Base-by-base conservation (phyloP, 2,888 invertebrate species). In the Atrina japonica region DNA sequence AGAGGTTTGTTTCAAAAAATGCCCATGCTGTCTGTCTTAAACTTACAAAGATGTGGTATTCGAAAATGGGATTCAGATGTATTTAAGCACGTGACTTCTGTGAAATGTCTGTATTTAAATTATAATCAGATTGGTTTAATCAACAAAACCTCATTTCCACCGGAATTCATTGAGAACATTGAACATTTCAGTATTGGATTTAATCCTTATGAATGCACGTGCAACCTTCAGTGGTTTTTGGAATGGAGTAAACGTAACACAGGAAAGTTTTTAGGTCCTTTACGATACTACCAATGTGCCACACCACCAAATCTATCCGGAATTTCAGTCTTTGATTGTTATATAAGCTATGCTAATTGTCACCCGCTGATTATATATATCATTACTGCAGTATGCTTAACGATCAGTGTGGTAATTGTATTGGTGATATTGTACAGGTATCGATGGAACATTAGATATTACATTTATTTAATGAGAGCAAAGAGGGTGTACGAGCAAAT, bases 161-260 rank as follows among this genome's bases (percentile, higher is more conserved):
- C 5, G 21, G 43, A 63, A 7, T 35, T 73, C 5, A 18, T 55
- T 0, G 27, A 59, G 6, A 27, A 43, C 14, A 58, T 77, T 0
- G 40, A 66, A 41, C 92, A 91, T 66, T 71, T 94, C 0, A 92
- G 92, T 0, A 60, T 94, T 0, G 91, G 92, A 0, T 91, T 91
- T 0, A 94, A 94, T 81, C 92, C 92, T 7, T 92, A 94, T 23
- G 89, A 93, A 0, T 94, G 94, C 81, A 93, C 92, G 61, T 94
- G 94, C 70, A 87, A 91, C 2, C 85, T 92, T 0, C 43, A 71
- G 1, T 79, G 79, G 79, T 78, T 82, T 50, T 61, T 63, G 23
- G 45, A 59, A 1, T 82, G 80, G 79, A 18, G 66, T 9, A 41
- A 9, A 9, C 35, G 29, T 7, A 47, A 52, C n/a, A 35, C 41